Percentiles rank a stretch among this genome's conserved stretches.
These are phyloP conservation scores for Notamacropus eugenii DNA, from an alignment of 2,797 vertebrate species.

Conservation along the genomic window DNA sequence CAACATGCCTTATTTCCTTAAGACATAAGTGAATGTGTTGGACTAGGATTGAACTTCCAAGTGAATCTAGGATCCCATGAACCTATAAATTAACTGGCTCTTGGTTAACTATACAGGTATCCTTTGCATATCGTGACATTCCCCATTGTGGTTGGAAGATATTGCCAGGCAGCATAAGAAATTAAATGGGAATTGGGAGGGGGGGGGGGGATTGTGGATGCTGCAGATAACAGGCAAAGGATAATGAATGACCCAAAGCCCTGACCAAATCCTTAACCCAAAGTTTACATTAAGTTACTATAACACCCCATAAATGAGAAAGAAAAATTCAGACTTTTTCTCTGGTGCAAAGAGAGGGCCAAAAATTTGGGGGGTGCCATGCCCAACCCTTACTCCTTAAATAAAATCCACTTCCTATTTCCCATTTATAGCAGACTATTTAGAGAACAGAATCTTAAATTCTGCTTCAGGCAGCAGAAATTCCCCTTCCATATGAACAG, in stretches of 20 bases:
- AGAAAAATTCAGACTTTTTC: not conserved
- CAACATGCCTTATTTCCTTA: not conserved
- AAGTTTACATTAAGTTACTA: not conserved
- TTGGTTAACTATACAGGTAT: not conserved
- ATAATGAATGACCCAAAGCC: not conserved
- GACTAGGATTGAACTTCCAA: not conserved
- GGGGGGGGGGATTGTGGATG: not conserved
- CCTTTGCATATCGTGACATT: not conserved
- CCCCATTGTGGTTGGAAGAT: not conserved
- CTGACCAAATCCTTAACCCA: not conserved
- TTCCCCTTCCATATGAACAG: conserved; percentile 20
- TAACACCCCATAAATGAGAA: not conserved
- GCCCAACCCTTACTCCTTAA: not conserved
- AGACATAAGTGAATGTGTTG: not conserved
- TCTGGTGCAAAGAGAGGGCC: too few species aligned
- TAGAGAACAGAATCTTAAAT: not conserved
- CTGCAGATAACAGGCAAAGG: not conserved
- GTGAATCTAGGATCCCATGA: not conserved
- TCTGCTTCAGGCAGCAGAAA: not conserved
- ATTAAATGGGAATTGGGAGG: too few species aligned
- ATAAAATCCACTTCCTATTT: not conserved
- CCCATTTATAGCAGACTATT: not conserved
- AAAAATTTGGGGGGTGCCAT: not conserved
- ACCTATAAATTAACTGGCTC: not conserved
- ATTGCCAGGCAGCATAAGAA: not conserved